Percentiles rank a stretch among this genome's conserved stretches.
Conservation (phyloP, 2,113 vertebrate species). For the Rafetus swinhoei region DNA sequence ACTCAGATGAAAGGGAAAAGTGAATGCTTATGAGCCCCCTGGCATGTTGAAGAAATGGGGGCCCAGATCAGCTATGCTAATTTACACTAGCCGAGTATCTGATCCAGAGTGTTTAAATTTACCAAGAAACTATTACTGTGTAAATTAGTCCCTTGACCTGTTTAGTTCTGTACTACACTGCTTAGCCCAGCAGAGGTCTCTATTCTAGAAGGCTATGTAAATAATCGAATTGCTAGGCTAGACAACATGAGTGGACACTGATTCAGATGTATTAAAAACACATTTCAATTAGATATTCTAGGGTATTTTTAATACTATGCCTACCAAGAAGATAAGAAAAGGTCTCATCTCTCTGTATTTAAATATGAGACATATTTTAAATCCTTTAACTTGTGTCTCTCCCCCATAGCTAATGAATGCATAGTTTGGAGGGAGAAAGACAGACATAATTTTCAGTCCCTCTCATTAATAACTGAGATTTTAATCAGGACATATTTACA, state of each 20-base stretch:
- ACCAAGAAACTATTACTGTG: rapidly evolving
- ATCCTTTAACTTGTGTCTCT: background rate
- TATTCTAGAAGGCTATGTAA: background rate
- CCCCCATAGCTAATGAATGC: background rate
- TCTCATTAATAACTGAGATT: background rate
- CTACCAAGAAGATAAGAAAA: background rate
- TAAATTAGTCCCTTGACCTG: rapidly evolving
- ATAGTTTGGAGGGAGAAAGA: background rate
- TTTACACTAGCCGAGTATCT: background rate
- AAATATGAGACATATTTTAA: background rate
- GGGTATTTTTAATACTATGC: background rate
- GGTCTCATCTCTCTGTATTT: background rate
- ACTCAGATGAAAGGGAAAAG: background rate
- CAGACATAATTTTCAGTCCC: background rate
- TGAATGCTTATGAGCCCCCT: background rate
- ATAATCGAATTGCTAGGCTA: rapidly evolving
- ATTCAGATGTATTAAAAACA: background rate
- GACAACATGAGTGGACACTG: background rate
- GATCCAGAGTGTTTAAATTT: background rate
- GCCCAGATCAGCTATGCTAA: too few relatives aligned
- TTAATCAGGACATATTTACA: background rate
- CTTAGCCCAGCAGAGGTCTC: slow-evolving; percentile 30
- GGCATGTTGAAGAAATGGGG: background rate
- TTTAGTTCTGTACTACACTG: background rate
- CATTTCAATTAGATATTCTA: rapidly evolving